Evolutionary conservation across 1,140 invertebrate species (phyloP).

Genomic region (Copidosoma floridanum): DNA sequence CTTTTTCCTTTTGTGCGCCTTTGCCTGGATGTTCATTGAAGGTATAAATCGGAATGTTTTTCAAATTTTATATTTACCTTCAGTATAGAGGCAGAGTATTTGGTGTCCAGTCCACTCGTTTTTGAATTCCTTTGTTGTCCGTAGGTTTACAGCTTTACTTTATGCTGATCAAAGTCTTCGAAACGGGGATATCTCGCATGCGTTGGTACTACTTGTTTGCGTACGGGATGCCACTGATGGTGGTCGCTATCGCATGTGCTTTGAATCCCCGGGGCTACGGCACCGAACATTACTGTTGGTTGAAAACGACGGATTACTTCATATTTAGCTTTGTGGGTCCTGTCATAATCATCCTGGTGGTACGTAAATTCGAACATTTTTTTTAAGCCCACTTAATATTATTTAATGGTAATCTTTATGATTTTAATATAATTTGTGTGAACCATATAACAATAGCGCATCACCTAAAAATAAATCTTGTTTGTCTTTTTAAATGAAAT

Average conservation of each 20-base stretch:
- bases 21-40: slow-evolving; percentile 97
- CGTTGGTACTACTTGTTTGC: slow-evolving; percentile 83
- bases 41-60: too few species aligned
- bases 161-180: slow-evolving; percentile 93
- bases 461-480: slow-evolving; percentile 40
- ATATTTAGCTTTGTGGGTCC: slow-evolving; percentile 93
- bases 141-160: slow-evolving; percentile 90
- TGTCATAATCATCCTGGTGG: slow-evolving; percentile 77
- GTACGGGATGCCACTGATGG: slow-evolving; percentile 75
- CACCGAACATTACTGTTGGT: slow-evolving; percentile 84
- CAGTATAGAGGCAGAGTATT: too few species aligned
- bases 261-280: slow-evolving; percentile 84
- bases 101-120: too few species aligned
- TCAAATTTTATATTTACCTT: too few species aligned
- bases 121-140: too few species aligned
- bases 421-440: too few species aligned
- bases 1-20: slow-evolving; percentile 92
- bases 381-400: neutral
- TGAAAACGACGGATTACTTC: slow-evolving; percentile 82
- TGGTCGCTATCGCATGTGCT: slow-evolving; percentile 74
- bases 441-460: too few species aligned
- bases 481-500: too few species aligned
- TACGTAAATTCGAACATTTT: too few species aligned
- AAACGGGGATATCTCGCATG: slow-evolving; percentile 81
- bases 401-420: too few species aligned